Evolutionary conservation across 2,888 invertebrate species (phyloP).

Genomic region (Drosophila mettleri): DNA sequence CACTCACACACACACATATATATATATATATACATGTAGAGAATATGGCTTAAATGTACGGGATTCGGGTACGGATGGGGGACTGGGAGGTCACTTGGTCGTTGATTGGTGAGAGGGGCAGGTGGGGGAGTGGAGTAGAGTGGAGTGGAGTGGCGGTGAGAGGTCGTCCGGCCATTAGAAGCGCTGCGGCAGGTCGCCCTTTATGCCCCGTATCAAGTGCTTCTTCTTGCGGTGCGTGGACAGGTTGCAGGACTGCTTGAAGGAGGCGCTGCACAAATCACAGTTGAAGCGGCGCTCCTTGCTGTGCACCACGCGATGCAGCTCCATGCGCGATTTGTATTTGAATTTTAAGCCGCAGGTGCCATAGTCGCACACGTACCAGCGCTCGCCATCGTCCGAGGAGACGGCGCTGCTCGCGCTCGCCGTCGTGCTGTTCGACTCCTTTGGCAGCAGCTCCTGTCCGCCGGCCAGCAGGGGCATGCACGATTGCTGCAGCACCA

Average conservation of each 20-base stretch:
- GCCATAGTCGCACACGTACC: constrained; percentile 81
- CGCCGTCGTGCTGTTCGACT: constrained; percentile 82
- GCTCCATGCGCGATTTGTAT: constrained; percentile 82
- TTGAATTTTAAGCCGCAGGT: constrained; percentile 81
- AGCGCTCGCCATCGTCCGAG: constrained; percentile 82
- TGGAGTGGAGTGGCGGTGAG: background rate
- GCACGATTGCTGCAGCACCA: constrained; percentile 15
- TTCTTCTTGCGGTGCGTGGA: constrained; percentile 83
- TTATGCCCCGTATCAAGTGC: constrained; percentile 79
- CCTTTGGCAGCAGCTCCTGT: constrained; percentile 71
- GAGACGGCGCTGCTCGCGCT: constrained; percentile 82
- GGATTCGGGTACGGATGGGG: background rate
- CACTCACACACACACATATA: too few species aligned
- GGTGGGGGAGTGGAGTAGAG: background rate
- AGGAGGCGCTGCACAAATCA: constrained; percentile 81
- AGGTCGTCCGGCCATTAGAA: constrained; percentile 42
- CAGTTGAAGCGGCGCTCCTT: constrained; percentile 82
- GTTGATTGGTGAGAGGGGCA: too few species aligned
- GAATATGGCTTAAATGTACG: background rate
- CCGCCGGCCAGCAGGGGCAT: constrained; percentile 49
- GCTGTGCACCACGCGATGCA: constrained; percentile 82
- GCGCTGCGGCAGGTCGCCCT: constrained; percentile 71
- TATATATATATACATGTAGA: background rate
- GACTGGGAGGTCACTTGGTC: too few species aligned
- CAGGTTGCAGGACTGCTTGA: constrained; percentile 82